phyloP scores from a whole-genome alignment of 2,888 invertebrate genomes.

The Deilephila elpenor region DNA sequence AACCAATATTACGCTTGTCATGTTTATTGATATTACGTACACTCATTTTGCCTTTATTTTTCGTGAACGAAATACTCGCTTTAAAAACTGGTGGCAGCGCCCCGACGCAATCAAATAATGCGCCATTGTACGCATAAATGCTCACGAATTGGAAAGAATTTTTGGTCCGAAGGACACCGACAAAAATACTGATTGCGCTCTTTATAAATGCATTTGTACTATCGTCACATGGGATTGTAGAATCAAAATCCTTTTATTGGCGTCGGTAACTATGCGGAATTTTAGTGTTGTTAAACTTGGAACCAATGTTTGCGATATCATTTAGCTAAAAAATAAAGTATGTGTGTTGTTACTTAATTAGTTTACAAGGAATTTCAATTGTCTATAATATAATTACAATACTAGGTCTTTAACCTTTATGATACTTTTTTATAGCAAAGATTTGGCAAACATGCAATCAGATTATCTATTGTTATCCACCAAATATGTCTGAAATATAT shows the following conservation, averaged over 20 bases:
- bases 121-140: slow-evolving; percentile 1
- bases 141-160: background rate
- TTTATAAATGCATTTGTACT: too few relatives aligned
- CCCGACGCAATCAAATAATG: slow-evolving; percentile 7
- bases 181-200: background rate
- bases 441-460: too few relatives aligned
- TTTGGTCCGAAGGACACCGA: background rate
- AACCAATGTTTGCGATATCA: background rate
- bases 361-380: background rate
- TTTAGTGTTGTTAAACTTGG: too few relatives aligned
- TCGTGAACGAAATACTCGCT: slow-evolving; percentile 6
- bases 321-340: background rate
- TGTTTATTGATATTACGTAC: slow-evolving; percentile 11
- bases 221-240: too few relatives aligned
- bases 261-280: too few relatives aligned
- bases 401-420: too few relatives aligned
- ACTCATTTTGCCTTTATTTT: slow-evolving; percentile 2
- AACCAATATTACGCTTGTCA: slow-evolving; percentile 9
- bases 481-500: too few relatives aligned
- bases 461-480: too few relatives aligned
- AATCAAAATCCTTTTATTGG: too few relatives aligned
- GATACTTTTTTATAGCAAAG: too few relatives aligned
- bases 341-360: background rate
- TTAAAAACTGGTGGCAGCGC: slow-evolving; percentile 3
- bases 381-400: too few relatives aligned